A percentile compares a stretch with the other conserved stretches of the same genome.
Evolutionary conservation across 2,113 vertebrate genomes (phyloP).

Genomic region (Corythaeola cristata): DNA sequence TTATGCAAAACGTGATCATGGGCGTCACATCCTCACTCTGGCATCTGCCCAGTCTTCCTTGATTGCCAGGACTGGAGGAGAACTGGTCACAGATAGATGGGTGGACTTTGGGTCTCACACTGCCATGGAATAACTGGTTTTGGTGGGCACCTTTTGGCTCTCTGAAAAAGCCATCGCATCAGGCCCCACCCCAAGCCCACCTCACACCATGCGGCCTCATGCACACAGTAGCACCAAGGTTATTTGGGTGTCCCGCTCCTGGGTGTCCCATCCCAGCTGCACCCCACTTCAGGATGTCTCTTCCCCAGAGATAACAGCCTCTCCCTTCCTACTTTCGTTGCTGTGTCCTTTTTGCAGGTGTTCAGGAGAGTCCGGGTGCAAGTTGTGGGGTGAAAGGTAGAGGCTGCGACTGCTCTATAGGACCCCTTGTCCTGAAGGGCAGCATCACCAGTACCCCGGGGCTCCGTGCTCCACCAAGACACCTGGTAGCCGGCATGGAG

Average conservation of each 20-base stretch:
- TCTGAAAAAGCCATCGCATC: not conserved
- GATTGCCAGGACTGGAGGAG: not conserved
- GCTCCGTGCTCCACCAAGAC: not conserved
- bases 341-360: not conserved
- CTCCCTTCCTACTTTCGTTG: not conserved
- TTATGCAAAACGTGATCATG: not conserved
- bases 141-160: not conserved
- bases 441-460: not conserved
- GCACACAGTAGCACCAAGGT: accelerated
- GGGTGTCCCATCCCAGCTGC: no score
- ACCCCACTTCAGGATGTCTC: not conserved
- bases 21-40: not conserved
- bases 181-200: not conserved
- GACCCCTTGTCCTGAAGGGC: not conserved
- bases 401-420: not conserved
- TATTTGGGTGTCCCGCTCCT: not conserved
- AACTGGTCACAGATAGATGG: no score
- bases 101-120: not conserved
- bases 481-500: not conserved
- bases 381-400: not conserved
- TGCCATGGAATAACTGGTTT: not conserved
- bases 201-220: accelerated
- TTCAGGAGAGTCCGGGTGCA: not conserved
- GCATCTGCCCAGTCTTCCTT: not conserved
- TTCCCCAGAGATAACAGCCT: not conserved